phyloP scores from a whole-genome alignment of 2,888 invertebrate species.

The Allygus modestus region DNA sequence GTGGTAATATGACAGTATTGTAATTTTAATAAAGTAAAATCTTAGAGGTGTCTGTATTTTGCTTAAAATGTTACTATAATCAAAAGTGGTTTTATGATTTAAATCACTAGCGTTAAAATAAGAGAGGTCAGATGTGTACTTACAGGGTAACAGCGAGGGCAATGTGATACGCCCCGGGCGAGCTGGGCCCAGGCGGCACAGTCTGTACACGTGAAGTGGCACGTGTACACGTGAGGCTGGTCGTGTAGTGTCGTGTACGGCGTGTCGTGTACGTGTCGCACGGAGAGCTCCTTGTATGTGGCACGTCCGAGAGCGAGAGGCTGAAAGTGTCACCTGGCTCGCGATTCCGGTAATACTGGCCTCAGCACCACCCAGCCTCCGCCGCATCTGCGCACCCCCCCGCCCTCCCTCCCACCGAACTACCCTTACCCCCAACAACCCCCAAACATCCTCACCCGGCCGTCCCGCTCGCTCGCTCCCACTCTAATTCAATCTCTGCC shows the following conservation, averaged over 20 bases:
- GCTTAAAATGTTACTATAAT: too few species aligned
- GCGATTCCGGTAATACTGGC: neutral
- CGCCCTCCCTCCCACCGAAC: neutral
- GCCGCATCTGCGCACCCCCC: constrained; percentile 17
- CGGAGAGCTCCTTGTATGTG: neutral
- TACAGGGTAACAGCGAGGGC: neutral
- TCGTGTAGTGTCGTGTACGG: constrained; percentile 14
- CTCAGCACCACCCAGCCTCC: constrained; percentile 14
- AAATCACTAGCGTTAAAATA: too few species aligned
- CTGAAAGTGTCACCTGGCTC: neutral
- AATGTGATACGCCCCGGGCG: neutral
- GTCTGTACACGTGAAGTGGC: neutral
- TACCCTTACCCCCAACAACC: too few species aligned
- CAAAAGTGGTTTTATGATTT: too few species aligned
- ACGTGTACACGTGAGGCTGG: neutral
- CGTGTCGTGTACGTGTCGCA: neutral
- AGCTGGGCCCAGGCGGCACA: neutral
- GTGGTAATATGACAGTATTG: neutral
- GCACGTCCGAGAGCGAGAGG: neutral
- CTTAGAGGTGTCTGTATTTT: too few species aligned
- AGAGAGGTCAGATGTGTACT: neutral
- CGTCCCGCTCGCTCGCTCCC: neutral
- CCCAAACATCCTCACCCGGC: neutral
- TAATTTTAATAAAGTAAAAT: too few species aligned
- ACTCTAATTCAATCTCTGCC: constrained; percentile 6